Percentiles rank a stretch among this genome's conserved stretches.
Conservation (phyloP, 2,888 invertebrate genomes). For the Polymixis lichenea region DNA sequence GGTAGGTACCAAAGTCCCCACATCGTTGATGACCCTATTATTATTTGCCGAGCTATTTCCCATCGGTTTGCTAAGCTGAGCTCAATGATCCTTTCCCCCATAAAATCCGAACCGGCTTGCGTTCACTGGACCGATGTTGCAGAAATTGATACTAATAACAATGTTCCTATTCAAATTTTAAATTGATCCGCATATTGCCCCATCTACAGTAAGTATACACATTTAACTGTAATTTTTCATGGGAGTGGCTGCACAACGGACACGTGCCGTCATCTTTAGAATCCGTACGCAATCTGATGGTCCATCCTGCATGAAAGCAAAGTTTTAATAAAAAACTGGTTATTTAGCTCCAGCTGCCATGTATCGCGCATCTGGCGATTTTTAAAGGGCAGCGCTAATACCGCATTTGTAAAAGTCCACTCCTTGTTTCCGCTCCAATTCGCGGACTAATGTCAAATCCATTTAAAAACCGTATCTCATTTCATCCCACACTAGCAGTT, state of each 20-base stretch:
- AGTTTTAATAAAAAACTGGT: neutral
- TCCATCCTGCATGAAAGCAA: neutral
- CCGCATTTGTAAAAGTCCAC: constrained; percentile 18
- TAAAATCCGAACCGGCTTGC: neutral
- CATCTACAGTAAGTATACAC: neutral
- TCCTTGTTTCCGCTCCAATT: constrained; percentile 18
- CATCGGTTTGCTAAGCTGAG: neutral
- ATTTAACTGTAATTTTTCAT: constrained; percentile 22
- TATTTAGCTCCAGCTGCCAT: constrained; percentile 20
- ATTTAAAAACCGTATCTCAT: constrained; percentile 5
- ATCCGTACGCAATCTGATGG: constrained; percentile 6
- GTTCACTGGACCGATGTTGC: neutral
- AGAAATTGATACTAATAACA: constrained; percentile 12
- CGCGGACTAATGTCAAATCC: neutral
- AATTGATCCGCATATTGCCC: neutral
- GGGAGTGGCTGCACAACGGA: constrained; percentile 20
- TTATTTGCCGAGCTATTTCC: neutral
- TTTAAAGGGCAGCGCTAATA: neutral
- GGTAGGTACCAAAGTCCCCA: too few species aligned
- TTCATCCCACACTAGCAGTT: neutral
- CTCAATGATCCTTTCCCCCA: neutral
- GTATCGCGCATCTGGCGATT: constrained; percentile 3
- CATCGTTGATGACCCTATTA: neutral
- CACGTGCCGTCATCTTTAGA: constrained; percentile 21
- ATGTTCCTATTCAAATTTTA: constrained; percentile 16